These are phyloP conservation scores for Luperina testacea DNA, from an alignment of 2,888 invertebrate species.

Conservation along the genomic window DNA sequence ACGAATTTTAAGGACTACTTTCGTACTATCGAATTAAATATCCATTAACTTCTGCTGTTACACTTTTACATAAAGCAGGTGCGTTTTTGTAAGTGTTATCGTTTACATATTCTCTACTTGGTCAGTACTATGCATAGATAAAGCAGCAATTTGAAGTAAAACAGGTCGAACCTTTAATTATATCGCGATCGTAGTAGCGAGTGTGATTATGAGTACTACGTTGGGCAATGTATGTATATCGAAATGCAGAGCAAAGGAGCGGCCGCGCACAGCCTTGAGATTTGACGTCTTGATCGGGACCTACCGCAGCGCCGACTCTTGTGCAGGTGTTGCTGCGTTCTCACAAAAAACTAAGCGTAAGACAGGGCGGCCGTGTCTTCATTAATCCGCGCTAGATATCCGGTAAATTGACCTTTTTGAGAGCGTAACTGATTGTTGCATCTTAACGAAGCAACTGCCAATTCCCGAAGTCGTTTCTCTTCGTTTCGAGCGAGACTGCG, in stretches of 20 bases:
- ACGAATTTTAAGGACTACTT: conserved; percentile 43
- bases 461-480: conserved; percentile 45
- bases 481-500: conserved; percentile 32
- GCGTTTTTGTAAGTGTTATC: conserved; percentile 22
- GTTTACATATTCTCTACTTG: conserved; percentile 26
- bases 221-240: conserved; percentile 85
- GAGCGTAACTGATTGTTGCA: conserved; percentile 61
- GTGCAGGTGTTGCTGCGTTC: conserved; percentile 85
- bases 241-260: conserved; percentile 80
- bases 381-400: conserved; percentile 80
- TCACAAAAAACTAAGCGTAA: conserved; percentile 86
- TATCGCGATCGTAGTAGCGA: conserved; percentile 71
- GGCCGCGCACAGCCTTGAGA: conserved; percentile 86
- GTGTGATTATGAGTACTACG: conserved; percentile 78
- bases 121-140: conserved; percentile 45
- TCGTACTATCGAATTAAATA: conserved; percentile 57
- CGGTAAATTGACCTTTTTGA: conserved; percentile 80
- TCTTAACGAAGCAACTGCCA: conserved; percentile 48
- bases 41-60: conserved; percentile 51
- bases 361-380: conserved; percentile 82
- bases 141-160: conserved; percentile 48
- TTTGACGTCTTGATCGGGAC: conserved; percentile 90
- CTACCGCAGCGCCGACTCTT: conserved; percentile 87
- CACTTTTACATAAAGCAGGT: conserved; percentile 52
- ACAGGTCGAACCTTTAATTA: conserved; percentile 73